Conservation (phyloP, 2,888 invertebrate genomes). For the Eupithecia vulgata region DNA sequence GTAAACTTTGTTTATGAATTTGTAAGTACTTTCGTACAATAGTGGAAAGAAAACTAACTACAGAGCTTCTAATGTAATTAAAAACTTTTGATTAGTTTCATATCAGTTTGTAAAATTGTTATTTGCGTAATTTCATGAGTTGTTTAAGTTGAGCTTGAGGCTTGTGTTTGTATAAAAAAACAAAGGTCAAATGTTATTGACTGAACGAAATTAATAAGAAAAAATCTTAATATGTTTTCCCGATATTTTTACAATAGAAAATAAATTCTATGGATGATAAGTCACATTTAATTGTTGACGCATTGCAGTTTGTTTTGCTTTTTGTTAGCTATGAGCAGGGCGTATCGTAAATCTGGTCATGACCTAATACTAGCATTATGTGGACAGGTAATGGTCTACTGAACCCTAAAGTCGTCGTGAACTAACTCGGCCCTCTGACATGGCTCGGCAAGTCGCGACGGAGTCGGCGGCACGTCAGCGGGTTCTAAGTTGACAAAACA, state of each 20-base stretch:
- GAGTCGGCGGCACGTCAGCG: background rate
- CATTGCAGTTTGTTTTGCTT: too few species aligned
- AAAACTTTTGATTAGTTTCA: slow-evolving; percentile 30
- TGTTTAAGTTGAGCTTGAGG: slow-evolving; percentile 16
- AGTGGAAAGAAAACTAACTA: slow-evolving; percentile 5
- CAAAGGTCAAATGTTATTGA: too few species aligned
- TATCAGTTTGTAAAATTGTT: slow-evolving; percentile 17
- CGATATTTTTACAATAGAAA: too few species aligned
- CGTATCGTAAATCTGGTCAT: background rate
- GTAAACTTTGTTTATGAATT: background rate
- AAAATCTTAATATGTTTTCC: too few species aligned
- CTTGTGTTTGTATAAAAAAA: background rate
- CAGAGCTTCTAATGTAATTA: slow-evolving; percentile 28
- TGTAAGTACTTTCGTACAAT: slow-evolving; percentile 3
- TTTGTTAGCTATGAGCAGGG: too few species aligned
- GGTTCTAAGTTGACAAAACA: background rate
- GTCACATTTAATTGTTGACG: too few species aligned
- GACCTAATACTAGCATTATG: background rate
- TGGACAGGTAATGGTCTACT: background rate
- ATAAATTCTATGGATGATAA: too few species aligned
- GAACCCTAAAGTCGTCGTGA: background rate
- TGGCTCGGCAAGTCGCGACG: background rate
- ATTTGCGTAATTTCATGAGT: slow-evolving; percentile 16
- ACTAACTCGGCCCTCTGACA: background rate
- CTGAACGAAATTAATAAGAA: too few species aligned